Evolutionary conservation across 2,113 vertebrate species (phyloP).

Genomic region (Halcyon senegalensis): DNA sequence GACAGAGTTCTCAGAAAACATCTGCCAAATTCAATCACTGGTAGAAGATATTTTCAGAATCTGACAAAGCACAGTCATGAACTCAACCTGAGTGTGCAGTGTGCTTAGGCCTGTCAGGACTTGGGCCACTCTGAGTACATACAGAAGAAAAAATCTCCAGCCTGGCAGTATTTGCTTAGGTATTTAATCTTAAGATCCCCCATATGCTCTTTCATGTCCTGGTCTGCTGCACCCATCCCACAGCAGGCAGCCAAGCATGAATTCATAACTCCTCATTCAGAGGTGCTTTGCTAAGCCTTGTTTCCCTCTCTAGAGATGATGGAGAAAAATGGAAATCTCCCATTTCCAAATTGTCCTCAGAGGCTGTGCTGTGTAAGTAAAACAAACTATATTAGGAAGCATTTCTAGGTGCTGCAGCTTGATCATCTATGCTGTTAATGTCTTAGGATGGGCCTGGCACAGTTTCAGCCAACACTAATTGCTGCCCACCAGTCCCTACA

Average conservation of each 20-base stretch:
- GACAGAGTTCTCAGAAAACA: slow-evolving; percentile 15
- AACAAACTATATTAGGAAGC: neutral
- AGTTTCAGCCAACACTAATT: neutral
- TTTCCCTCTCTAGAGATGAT: neutral
- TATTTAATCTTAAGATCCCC: neutral
- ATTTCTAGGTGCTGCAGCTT: neutral
- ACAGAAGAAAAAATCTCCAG: neutral
- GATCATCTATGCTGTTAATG: neutral
- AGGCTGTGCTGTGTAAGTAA: neutral
- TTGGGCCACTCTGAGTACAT: neutral
- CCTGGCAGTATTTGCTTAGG: neutral
- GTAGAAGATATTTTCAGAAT: neutral
- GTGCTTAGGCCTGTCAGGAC: neutral
- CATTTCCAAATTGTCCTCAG: neutral
- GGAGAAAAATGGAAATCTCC: neutral
- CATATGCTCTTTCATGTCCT: neutral
- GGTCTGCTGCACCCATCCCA: neutral
- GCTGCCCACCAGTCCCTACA: neutral
- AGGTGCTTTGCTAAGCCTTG: neutral
- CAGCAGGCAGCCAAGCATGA: neutral
- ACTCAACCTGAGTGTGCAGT: neutral
- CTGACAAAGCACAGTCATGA: slow-evolving; percentile 3
- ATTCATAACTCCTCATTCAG: neutral
- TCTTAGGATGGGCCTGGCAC: neutral
- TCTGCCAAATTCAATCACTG: neutral